Evolutionary conservation across 2,113 vertebrate species (phyloP), one percentile per base, ranked within the genome.

Genomic region (Aspiorhynchus laticeps): DNA sequence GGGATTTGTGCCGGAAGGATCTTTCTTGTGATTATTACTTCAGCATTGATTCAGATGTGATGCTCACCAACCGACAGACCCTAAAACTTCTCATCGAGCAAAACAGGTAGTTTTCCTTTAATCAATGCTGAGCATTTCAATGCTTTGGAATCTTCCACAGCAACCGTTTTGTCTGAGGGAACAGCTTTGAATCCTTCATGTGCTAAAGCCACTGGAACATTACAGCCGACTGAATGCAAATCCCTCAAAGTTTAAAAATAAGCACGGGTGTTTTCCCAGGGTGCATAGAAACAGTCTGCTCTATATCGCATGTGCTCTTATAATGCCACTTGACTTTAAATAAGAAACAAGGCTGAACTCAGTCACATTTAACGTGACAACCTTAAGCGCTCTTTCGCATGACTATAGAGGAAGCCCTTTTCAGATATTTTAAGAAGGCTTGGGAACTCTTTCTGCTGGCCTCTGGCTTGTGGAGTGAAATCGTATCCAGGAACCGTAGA

Each of bases 1-100:
- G 98, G 97, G 96, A 98, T 88, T 92, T 95, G 87, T 99, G 98
- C 90, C 97, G 98, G 28, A 94, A 96, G 89, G 96, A 99, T 89
- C 85, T 94, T 85, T 90, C 92, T 0, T 99, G 98, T 77, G 95
- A 96, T 84, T 97, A 96, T 94, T 99, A 99, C 91, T 96, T 98
- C 89, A 99, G 96, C 92, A 93, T 99, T 28, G 98, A 99, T 88
- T 92, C 97, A 10, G 97, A 99, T 87, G 98, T 99, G 0, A 96
- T 97, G 90, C 91, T 99, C 90, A 99, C 97, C 92, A 99, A 99
- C 90, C 93, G 93, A 0, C 96, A 95, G 92, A 98, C 97, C 9
- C 93, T 99, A 93, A 97, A 96, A 93, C 93, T 98, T 87, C 93
- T 99, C 90, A 96, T 99, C 28, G 97, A 99, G 92, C 97, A 99